phyloP scores from a whole-genome alignment of 1,140 invertebrate species.

The Gonioctena quinquepunctata region DNA sequence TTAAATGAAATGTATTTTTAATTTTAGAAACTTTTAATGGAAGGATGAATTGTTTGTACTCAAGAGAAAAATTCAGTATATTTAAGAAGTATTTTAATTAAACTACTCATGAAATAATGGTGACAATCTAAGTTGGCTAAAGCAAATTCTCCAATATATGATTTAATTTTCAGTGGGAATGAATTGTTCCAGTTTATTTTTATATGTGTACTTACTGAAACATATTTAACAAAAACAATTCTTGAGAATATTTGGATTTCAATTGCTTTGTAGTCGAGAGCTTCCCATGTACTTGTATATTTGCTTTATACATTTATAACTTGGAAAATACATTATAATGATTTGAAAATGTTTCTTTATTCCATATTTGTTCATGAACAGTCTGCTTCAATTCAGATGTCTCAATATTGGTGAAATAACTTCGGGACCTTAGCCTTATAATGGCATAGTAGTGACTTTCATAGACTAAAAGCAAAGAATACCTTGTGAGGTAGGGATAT shows the following conservation, averaged over 20 bases:
- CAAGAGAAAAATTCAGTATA: background rate
- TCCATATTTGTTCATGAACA: too few relatives aligned
- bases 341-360: too few relatives aligned
- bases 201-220: background rate
- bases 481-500: too few relatives aligned
- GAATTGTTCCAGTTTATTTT: background rate
- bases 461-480: too few relatives aligned
- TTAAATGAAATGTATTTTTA: background rate
- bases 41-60: background rate
- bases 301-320: background rate
- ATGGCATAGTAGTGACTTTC: too few relatives aligned
- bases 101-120: background rate
- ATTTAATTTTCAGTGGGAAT: background rate
- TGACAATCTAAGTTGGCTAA: constrained; percentile 16
- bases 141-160: background rate
- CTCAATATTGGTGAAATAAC: too few relatives aligned
- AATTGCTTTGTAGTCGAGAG: constrained; percentile 35
- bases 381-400: too few relatives aligned
- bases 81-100: background rate
- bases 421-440: too few relatives aligned
- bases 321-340: background rate
- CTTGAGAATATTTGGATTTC: constrained; percentile 21
- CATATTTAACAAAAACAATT: background rate
- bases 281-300: constrained; percentile 36
- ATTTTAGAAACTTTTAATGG: constrained; percentile 7